Base-by-base conservation (phyloP, 1,140 invertebrate genomes). In the Stegodyphus mimosarum region DNA sequence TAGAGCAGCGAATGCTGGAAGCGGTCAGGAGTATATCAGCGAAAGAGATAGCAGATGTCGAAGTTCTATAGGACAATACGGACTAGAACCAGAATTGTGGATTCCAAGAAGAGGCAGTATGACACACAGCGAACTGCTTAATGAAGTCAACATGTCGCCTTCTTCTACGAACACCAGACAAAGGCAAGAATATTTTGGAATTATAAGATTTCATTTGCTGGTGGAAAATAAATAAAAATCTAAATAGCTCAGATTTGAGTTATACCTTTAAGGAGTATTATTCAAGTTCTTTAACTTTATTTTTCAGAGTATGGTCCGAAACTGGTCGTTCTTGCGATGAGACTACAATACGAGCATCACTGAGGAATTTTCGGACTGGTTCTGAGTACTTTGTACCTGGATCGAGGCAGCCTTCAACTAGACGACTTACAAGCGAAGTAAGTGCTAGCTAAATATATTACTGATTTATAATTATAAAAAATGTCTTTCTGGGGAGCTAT, bases 301-400 rank as follows among this genome's bases (percentile, higher is more conserved):
- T 33, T 33, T 33, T 33, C 33, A 33, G 33, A 33, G 33, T 33
- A 7, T 87, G 75, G 55, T 87, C 86, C 1, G 86, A 87, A 77
- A 51, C 86, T 48, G 86, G 86, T 60, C 71, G 79, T 33, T 87
- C 86, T 17, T 87, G 50, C 9, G 86, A 83, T 49, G 86, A 87
- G 67, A 87, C 78, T 17, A 87, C 86, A 1, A 76, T 87, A 10
- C 72, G 77, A n/a, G 72, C 86, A 17, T 87, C 86, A 33, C 60
- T 70, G n/a, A 67, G 64, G 33, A 64, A 83, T n/a, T 83, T 64
- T n/a, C 53, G 73, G 6, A 5, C 11, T 5, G 51, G 15, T n/a
- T 75, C 85, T 0, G 85, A 80, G 33, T 79, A 66, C 10, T 33
- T 78, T 3, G 53, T 78, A n/a, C 76, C 83, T 7, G 76, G 83